A percentile compares a stretch with the other conserved stretches of the same genome.
phyloP scores from a whole-genome alignment of 2,113 vertebrate genomes.

The Casuarius casuarius region DNA sequence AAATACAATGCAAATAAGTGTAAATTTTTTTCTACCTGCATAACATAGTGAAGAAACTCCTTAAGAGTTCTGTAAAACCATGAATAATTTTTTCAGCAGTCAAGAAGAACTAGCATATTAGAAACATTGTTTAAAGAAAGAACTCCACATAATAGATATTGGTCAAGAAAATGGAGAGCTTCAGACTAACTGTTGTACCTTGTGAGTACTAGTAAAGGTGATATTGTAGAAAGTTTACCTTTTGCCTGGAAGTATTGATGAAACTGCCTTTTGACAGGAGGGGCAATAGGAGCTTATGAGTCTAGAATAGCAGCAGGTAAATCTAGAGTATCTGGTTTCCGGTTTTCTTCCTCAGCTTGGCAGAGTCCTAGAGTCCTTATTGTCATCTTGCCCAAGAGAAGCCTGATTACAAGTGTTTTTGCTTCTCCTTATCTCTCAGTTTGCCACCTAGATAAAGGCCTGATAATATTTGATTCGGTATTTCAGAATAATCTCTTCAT shows the following conservation, averaged over 20 bases:
- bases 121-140: neutral
- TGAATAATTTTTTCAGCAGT: neutral
- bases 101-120: neutral
- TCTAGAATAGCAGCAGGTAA: slow-evolving; percentile 3
- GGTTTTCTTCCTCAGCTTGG: neutral
- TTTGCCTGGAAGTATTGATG: neutral
- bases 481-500: neutral
- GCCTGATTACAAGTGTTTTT: neutral
- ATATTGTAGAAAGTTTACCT: neutral
- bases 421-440: slow-evolving; percentile 8
- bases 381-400: slow-evolving; percentile 7
- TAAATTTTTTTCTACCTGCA: neutral
- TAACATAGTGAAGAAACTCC: neutral
- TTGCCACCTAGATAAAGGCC: neutral
- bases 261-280: neutral
- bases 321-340: neutral
- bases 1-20: neutral
- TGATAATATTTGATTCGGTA: neutral
- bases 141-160: accelerated
- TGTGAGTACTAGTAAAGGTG: neutral
- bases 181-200: neutral
- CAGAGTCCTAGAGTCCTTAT: slow-evolving; percentile 25
- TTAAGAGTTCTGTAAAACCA: neutral
- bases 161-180: neutral
- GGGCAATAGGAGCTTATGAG: neutral